Evolutionary conservation across 1,140 invertebrate species (phyloP), one percentile per base, ranked within the genome.

Genomic region (Contarinia nasturtii): DNA sequence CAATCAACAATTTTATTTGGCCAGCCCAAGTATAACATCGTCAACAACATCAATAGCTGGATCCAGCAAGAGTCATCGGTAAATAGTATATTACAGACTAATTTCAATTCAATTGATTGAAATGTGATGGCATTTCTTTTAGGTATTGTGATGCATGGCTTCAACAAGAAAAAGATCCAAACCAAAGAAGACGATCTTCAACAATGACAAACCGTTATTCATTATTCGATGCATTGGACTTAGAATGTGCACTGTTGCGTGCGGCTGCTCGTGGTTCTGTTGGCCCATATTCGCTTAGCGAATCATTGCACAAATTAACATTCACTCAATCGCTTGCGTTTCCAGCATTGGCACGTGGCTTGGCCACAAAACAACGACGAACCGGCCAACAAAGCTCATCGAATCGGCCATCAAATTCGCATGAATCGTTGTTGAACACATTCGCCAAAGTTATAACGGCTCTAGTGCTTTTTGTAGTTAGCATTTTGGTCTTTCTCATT

Each of bases 291-390:
- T 79, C 77, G 10, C 56, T 81, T 1, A 79, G 77, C 37, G 78
- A 79, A 56, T 80, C 77, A 36, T 60, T 82, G 38, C 78, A 27
- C 10, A 81, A 81, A 60, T 63, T 83, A 50, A 82, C 79, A 14
- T 82, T 83, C 55, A 82, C 79, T 1, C 79, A 81, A 63, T 79
- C 76, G 50, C 55, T 82, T 45, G 79, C 79, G 1, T 82, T 82
- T 57, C 79, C 79, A 2, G 79, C 76, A 2, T 57, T 83, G 33
- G 79, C 79, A 0, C 67, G 79, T 12, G 78, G 79, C 7, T 57
- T 80, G 12, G 77, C 77, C 7, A 72, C 71, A 33, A 80, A 81
- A 56, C 67, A 77, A 38, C 68, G 73, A 19, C 55, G 70, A 44
- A 69, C 75, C 40, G 67, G 71, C 7, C 64, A 70, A 33, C 66